A percentile compares a stretch with the other conserved stretches of the same genome.
phyloP scores from a whole-genome alignment of 2,888 invertebrate species.

The Dorcus hopei region DNA sequence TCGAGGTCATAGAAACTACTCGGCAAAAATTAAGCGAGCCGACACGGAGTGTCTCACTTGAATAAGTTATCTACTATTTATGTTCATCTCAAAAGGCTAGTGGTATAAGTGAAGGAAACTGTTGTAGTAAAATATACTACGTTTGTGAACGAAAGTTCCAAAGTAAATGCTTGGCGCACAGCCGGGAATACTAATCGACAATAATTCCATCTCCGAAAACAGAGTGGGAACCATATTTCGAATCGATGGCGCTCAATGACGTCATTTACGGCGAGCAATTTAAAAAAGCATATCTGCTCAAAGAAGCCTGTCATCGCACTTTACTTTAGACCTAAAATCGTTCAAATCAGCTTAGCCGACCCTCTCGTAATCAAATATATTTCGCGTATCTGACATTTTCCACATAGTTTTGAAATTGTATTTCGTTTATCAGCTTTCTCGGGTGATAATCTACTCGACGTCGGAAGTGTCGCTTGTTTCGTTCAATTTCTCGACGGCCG shows the following conservation, averaged over 20 bases:
- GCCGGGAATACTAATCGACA: constrained; percentile 4
- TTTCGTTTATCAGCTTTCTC: constrained; percentile 40
- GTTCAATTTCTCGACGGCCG: background rate
- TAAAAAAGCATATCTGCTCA: constrained; percentile 32
- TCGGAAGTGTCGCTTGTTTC: constrained; percentile 20
- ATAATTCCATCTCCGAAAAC: constrained; percentile 21
- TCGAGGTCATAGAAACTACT: too few relatives aligned
- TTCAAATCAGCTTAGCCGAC: constrained; percentile 38
- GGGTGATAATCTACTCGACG: constrained; percentile 31
- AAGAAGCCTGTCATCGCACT: constrained; percentile 28
- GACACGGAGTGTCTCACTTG: too few relatives aligned
- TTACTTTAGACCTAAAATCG: constrained; percentile 35
- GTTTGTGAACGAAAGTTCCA: background rate
- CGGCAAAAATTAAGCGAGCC: too few relatives aligned
- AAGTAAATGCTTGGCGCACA: background rate
- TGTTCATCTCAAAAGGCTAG: too few relatives aligned
- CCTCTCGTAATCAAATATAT: constrained; percentile 41
- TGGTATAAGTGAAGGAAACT: too few relatives aligned
- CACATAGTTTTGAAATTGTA: constrained; percentile 45
- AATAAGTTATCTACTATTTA: too few relatives aligned
- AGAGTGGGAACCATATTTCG: constrained; percentile 44
- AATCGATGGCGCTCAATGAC: constrained; percentile 41
- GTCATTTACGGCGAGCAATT: constrained; percentile 44
- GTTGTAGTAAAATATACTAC: too few relatives aligned
- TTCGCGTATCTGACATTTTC: constrained; percentile 41